Percentiles rank a stretch among this genome's conserved stretches.
phyloP scores from a whole-genome alignment of 2,888 invertebrate genomes.

The Macropis europaea region DNA sequence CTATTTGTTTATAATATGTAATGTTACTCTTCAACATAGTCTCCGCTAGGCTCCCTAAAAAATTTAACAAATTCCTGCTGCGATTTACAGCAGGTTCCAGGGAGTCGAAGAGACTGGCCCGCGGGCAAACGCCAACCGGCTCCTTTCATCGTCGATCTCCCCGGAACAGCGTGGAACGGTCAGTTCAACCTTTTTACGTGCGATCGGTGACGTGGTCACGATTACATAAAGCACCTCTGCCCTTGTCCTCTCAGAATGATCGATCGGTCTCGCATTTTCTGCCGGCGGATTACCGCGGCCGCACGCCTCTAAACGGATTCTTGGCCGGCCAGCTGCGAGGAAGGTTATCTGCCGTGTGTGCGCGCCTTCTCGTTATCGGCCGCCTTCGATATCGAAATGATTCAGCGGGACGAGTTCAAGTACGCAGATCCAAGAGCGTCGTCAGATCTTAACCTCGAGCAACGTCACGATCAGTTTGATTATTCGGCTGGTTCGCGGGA shows the following conservation, averaged over 20 bases:
- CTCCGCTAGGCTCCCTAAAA: too few species aligned
- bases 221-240: constrained; percentile 41
- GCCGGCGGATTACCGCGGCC: constrained; percentile 34
- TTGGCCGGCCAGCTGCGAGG: constrained; percentile 4
- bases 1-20: too few species aligned
- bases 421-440: constrained; percentile 20
- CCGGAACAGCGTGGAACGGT: background rate
- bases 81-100: too few species aligned
- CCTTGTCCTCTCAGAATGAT: constrained; percentile 40
- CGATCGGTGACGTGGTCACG: constrained; percentile 34
- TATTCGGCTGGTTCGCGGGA: constrained; percentile 28
- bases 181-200: constrained; percentile 28
- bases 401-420: constrained; percentile 54
- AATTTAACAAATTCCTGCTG: too few species aligned
- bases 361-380: constrained; percentile 43
- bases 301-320: constrained; percentile 32
- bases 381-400: constrained; percentile 47
- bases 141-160: background rate
- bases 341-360: constrained; percentile 50
- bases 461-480: constrained; percentile 27
- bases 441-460: constrained; percentile 51
- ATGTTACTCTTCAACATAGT: too few species aligned
- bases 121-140: background rate
- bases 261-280: constrained; percentile 37
- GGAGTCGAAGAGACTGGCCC: too few species aligned